Evolutionary conservation across 30 jellyfish, hydroid and myxozoan species (phyloP).

Genomic region (Turritopsis rubra): DNA sequence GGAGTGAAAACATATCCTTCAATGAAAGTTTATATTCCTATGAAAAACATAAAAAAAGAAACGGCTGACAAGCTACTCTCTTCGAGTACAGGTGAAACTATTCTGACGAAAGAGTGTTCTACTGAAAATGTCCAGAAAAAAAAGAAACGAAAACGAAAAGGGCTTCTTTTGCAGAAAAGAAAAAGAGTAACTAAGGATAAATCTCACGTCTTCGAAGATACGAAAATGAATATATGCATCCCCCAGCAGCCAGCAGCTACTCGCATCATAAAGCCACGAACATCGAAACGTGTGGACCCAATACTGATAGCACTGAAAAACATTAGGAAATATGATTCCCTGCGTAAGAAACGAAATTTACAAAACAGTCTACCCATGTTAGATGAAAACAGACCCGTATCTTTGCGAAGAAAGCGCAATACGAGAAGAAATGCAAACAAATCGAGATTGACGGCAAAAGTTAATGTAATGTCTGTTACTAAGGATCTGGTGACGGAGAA

Average conservation of each 20-base stretch:
- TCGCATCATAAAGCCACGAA: neutral
- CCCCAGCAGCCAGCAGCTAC: slow-evolving; percentile 6
- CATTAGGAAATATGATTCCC: slow-evolving; percentile 18
- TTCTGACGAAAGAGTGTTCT: neutral
- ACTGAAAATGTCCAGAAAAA: neutral
- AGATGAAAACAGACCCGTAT: neutral
- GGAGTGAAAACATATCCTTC: neutral
- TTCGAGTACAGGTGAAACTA: neutral
- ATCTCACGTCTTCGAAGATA: neutral
- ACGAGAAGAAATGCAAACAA: neutral
- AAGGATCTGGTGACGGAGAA: neutral
- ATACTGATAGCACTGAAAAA: slow-evolving; percentile 21
- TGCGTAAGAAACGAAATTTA: slow-evolving; percentile 13
- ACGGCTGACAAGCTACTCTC: neutral
- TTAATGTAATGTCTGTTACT: too few species aligned
- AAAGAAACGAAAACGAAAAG: neutral
- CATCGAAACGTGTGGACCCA: slow-evolving; percentile 33
- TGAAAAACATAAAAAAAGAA: neutral
- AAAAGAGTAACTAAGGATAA: neutral
- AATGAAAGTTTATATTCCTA: neutral
- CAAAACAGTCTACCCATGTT: neutral
- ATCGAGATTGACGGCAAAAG: neutral
- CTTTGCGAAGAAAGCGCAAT: neutral
- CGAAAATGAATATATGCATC: neutral
- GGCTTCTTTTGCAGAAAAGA: neutral